Conservation (phyloP, 2,797 vertebrate species). For the Gila robusta region DNA sequence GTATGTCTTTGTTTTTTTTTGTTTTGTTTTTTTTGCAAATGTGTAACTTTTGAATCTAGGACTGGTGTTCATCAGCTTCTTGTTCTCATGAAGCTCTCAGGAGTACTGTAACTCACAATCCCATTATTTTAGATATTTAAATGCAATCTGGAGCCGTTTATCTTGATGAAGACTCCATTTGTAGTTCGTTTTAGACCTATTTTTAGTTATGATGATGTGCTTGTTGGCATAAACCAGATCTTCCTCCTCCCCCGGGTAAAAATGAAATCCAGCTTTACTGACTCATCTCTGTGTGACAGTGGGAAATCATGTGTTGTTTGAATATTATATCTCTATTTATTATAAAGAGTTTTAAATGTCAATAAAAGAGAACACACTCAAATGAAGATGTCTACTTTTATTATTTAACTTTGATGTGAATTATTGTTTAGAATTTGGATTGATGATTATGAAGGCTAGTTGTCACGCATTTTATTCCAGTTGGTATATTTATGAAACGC, state of each 20-base stretch:
- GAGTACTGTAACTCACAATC: not conserved
- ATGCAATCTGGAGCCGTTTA: not conserved
- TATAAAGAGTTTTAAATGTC: slow-evolving; percentile 75
- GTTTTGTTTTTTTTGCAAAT: not conserved
- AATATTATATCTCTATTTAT: slow-evolving; percentile 79
- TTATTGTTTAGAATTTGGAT: not conserved
- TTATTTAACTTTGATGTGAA: not conserved
- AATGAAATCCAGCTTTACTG: slow-evolving; percentile 58
- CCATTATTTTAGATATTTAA: not conserved
- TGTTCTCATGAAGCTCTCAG: not conserved
- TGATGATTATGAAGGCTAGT: not conserved
- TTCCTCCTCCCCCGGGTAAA: slow-evolving; percentile 39
- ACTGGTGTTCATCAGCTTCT: not conserved
- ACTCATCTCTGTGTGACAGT: slow-evolving; percentile 75
- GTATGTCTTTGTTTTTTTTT: slow-evolving; percentile 14
- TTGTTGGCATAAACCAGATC: slow-evolving; percentile 30
- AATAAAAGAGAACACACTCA: slow-evolving; percentile 62
- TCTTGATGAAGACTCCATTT: not conserved
- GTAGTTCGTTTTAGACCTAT: slow-evolving; percentile 9
- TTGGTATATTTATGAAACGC: not conserved
- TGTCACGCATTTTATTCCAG: not conserved
- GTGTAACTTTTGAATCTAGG: not conserved
- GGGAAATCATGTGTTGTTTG: slow-evolving; percentile 71
- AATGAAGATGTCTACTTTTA: not conserved
- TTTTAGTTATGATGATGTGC: slow-evolving; percentile 22